A percentile compares a stretch with the other conserved stretches of the same genome.
Evolutionary conservation across 2,888 invertebrate genomes (phyloP).

Genomic region (Cataglyphis livida): DNA sequence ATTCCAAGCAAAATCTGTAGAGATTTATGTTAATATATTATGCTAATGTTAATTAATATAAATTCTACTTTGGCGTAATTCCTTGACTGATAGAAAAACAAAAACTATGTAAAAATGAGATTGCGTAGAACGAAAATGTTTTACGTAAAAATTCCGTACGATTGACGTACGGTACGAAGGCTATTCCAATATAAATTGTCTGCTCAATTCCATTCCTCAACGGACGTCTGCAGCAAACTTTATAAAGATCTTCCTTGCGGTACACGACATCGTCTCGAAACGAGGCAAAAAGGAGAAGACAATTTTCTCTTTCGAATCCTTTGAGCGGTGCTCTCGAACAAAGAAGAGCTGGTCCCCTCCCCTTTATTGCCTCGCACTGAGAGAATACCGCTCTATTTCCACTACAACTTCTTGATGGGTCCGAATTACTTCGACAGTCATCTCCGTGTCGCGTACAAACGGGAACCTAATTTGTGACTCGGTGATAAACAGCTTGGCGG

Average conservation of each 20-base stretch:
- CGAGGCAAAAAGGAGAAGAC: slow-evolving; percentile 27
- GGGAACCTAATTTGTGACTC: slow-evolving; percentile 45
- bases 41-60: not conserved
- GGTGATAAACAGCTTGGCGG: slow-evolving; percentile 41
- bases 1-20: not conserved
- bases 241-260: slow-evolving; percentile 26
- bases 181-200: slow-evolving; percentile 1
- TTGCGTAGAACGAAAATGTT: not conserved
- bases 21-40: not conserved
- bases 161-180: not conserved
- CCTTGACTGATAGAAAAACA: not conserved
- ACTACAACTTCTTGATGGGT: not conserved
- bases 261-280: slow-evolving; percentile 29
- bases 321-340: slow-evolving; percentile 24
- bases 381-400: slow-evolving; percentile 39
- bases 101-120: not conserved
- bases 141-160: not conserved
- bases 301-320: slow-evolving; percentile 53
- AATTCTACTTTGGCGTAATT: not conserved
- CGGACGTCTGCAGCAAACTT: not conserved
- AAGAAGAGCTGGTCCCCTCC: not conserved
- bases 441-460: slow-evolving; percentile 20
- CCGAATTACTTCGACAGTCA: slow-evolving; percentile 55
- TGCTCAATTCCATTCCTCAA: slow-evolving; percentile 12
- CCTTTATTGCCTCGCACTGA: not conserved